A percentile compares a stretch with the other conserved stretches of the same genome.
Conservation (phyloP, 1,140 invertebrate species). For the Lordiphosa stackelbergi region DNA sequence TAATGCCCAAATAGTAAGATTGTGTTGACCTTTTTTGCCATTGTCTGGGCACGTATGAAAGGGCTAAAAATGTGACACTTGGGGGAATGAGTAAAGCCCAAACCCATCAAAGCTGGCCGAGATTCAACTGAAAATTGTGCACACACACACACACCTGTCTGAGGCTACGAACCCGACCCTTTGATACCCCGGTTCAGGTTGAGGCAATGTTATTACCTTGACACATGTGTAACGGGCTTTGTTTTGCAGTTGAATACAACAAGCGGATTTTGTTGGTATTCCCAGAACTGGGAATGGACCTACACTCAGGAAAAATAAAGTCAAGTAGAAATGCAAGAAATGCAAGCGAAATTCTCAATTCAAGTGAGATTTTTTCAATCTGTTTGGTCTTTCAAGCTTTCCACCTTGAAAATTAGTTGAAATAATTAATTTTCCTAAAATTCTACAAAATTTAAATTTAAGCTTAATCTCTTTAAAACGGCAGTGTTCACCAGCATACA, state of each 20-base stretch:
- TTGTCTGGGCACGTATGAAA: slow-evolving; percentile 66
- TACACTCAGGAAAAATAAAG: too few relatives aligned
- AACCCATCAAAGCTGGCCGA: slow-evolving; percentile 47
- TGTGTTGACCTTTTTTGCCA: slow-evolving; percentile 69
- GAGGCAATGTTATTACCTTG: slow-evolving; percentile 63
- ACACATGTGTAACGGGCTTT: slow-evolving; percentile 72
- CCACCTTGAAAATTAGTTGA: too few relatives aligned
- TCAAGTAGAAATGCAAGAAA: too few relatives aligned
- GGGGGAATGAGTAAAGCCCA: slow-evolving; percentile 31
- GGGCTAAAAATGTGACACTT: slow-evolving; percentile 65
- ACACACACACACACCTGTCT: neutral
- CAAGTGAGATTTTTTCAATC: too few relatives aligned
- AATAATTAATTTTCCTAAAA: too few relatives aligned
- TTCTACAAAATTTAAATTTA: too few relatives aligned
- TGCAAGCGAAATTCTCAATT: too few relatives aligned
- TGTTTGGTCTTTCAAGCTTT: too few relatives aligned
- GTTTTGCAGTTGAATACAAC: slow-evolving; percentile 48
- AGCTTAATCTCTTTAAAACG: too few relatives aligned
- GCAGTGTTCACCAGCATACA: too few relatives aligned
- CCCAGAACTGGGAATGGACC: neutral
- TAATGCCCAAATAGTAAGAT: slow-evolving; percentile 46
- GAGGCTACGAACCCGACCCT: neutral
- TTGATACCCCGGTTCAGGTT: slow-evolving; percentile 12
- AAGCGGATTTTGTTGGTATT: slow-evolving; percentile 47
- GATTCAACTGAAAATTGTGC: slow-evolving; percentile 67